Evolutionary conservation across 2,797 vertebrate species (phyloP).

Genomic region (Xiphorhynchus erythropygius): DNA sequence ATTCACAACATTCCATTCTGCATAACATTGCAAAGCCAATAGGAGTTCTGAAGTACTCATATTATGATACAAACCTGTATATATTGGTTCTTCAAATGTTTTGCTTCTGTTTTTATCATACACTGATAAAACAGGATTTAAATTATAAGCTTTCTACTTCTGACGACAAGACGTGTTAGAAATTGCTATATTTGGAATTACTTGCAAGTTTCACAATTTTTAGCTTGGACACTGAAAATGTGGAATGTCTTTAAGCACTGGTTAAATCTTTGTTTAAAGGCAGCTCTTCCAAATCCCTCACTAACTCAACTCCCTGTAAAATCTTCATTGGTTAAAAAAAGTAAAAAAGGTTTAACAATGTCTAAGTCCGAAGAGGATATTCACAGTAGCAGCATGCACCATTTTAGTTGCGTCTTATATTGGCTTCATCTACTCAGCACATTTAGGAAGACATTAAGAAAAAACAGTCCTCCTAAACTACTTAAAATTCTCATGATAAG

Average conservation of each 20-base stretch:
- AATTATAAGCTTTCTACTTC: background rate
- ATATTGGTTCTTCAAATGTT: background rate
- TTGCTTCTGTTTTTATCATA: background rate
- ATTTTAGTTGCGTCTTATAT: background rate
- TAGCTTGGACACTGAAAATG: background rate
- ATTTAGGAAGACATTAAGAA: background rate
- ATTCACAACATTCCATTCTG: constrained; percentile 21
- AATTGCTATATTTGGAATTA: background rate
- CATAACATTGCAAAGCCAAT: accelerated
- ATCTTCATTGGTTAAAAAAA: background rate
- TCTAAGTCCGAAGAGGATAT: background rate
- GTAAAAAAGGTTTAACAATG: background rate
- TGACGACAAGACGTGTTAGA: background rate
- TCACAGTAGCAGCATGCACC: background rate
- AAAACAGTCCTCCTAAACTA: background rate
- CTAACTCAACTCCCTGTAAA: background rate
- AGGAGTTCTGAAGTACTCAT: background rate
- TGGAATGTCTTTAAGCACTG: background rate
- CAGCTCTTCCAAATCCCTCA: background rate
- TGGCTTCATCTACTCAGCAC: background rate
- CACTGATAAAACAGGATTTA: background rate
- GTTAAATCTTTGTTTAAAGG: background rate
- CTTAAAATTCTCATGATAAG: background rate
- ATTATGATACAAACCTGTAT: background rate
- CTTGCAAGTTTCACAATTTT: background rate